A percentile compares a stretch with the other conserved stretches of the same genome.
Evolutionary conservation across 1,140 invertebrate species (phyloP).

Genomic region (Drosophila ercepeae): DNA sequence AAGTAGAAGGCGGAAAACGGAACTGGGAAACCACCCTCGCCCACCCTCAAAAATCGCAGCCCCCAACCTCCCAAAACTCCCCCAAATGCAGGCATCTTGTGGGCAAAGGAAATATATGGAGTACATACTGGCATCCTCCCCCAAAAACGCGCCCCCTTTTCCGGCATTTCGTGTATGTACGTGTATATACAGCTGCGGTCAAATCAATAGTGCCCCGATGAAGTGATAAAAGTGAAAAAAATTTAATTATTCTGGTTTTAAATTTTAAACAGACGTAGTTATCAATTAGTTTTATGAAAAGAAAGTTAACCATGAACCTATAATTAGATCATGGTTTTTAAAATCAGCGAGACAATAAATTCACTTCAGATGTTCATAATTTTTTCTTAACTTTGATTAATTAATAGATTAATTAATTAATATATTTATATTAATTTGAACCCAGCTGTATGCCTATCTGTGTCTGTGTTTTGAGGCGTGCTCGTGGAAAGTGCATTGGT

Average conservation of each 20-base stretch:
- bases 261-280: too few relatives aligned
- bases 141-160: slow-evolving; percentile 67
- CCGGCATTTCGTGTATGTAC: slow-evolving; percentile 54
- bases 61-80: slow-evolving; percentile 33
- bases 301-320: too few relatives aligned
- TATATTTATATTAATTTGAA: background rate
- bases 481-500: slow-evolving; percentile 69
- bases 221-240: background rate
- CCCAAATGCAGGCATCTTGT: slow-evolving; percentile 39
- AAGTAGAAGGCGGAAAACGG: too few relatives aligned
- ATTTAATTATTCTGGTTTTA: too few relatives aligned
- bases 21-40: slow-evolving; percentile 63
- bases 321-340: too few relatives aligned
- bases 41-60: slow-evolving; percentile 12
- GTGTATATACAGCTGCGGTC: background rate
- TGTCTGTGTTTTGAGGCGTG: slow-evolving; percentile 7
- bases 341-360: too few relatives aligned
- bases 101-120: slow-evolving; percentile 45
- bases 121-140: slow-evolving; percentile 52
- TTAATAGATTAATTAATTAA: background rate
- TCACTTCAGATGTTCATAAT: background rate
- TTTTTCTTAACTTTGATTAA: background rate
- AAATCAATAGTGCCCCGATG: background rate
- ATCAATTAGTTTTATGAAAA: too few relatives aligned
- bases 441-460: slow-evolving; percentile 29